These are phyloP conservation scores for Pyrgilauda ruficollis DNA, from an alignment of 2,113 vertebrate genomes.

Conservation along the genomic window DNA sequence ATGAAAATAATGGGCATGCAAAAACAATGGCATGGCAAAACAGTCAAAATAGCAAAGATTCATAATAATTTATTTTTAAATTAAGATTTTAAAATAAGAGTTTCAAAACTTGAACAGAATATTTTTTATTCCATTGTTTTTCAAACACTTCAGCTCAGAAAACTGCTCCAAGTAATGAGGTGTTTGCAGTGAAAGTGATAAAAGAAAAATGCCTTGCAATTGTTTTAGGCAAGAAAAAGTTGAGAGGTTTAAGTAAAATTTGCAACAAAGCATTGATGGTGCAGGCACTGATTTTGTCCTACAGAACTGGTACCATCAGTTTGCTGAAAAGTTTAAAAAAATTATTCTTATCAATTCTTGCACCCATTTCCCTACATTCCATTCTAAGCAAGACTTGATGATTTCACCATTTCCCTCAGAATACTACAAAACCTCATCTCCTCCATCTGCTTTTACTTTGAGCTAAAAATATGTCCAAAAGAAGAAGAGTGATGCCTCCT, in stretches of 20 bases:
- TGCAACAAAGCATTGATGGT: background rate
- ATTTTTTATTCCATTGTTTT: background rate
- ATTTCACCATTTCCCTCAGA: constrained; percentile 17
- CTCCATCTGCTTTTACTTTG: constrained; percentile 55
- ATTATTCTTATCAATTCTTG: background rate
- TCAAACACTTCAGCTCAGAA: background rate
- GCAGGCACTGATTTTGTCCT: background rate
- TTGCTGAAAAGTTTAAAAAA: background rate
- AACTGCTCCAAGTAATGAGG: background rate
- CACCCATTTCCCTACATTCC: background rate
- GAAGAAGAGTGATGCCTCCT: background rate
- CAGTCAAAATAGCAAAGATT: background rate
- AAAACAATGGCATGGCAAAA: background rate
- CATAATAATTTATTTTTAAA: accelerated
- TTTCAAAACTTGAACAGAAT: background rate
- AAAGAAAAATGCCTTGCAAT: background rate
- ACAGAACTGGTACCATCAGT: background rate
- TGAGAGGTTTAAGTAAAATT: background rate
- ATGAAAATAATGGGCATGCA: background rate
- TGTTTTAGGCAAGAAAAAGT: background rate
- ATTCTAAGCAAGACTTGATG: background rate
- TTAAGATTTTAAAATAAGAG: background rate
- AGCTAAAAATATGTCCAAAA: background rate
- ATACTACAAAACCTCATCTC: background rate
- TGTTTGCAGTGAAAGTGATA: background rate